A percentile compares a stretch with the other conserved stretches of the same genome.
phyloP scores from a whole-genome alignment of 2,113 vertebrate genomes.

The Myrmecophaga tridactyla region DNA sequence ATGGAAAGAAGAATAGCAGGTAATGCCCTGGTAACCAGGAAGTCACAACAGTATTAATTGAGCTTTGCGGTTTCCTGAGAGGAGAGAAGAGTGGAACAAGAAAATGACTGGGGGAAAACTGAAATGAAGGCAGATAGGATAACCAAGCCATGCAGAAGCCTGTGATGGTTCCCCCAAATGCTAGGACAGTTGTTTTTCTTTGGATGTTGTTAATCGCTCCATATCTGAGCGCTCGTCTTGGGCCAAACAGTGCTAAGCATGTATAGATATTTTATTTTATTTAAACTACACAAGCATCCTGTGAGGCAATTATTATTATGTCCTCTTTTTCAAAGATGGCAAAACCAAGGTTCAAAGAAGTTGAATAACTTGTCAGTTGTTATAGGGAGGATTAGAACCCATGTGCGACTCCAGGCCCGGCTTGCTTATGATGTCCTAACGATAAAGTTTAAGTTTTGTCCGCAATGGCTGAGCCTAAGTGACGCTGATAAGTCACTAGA shows the following conservation, averaged over 20 bases:
- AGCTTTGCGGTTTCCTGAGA: not conserved
- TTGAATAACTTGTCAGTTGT: not conserved
- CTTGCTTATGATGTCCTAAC: not conserved
- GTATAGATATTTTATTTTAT: accelerated
- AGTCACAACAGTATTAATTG: slow-evolving; percentile 3
- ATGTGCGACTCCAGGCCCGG: not conserved
- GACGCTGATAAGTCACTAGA: not conserved
- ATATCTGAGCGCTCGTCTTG: not conserved
- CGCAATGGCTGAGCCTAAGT: not conserved
- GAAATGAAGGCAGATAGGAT: not conserved
- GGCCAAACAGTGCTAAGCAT: accelerated
- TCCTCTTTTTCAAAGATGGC: not conserved
- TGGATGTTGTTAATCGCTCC: not conserved
- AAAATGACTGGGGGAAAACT: not conserved
- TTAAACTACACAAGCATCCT: not conserved
- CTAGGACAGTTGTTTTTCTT: not conserved
- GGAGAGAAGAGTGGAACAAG: not conserved
- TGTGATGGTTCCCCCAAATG: not conserved
- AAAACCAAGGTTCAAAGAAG: not conserved
- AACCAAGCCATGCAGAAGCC: not conserved
- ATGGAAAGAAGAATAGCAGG: slow-evolving; percentile 8
- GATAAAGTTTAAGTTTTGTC: not conserved
- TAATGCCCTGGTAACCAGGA: not conserved
- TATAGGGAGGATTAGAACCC: not conserved
- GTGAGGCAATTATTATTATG: not conserved